Conservation (phyloP, 2,888 invertebrate species). For the Luffia ferchaultella region DNA sequence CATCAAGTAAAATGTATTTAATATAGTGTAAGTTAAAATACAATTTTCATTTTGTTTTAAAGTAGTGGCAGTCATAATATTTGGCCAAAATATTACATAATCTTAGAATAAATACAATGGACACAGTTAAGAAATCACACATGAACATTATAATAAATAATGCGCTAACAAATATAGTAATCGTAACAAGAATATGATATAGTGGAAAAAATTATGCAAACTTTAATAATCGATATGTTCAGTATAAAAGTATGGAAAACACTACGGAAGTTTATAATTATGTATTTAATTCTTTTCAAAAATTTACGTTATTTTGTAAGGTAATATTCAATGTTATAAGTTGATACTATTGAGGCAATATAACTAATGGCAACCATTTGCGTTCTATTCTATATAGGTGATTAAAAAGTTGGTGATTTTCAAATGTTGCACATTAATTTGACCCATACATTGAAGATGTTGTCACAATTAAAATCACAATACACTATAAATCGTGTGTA, state of each 20-base stretch:
- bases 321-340: neutral
- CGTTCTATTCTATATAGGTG: no score
- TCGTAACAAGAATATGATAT: neutral
- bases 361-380: no score
- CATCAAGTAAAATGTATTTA: conserved; percentile 36
- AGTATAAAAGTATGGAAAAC: neutral
- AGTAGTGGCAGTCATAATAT: neutral
- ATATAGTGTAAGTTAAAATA: conserved; percentile 12
- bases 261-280: neutral
- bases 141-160: neutral
- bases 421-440: no score
- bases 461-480: no score
- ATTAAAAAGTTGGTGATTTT: no score
- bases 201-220: neutral
- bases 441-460: no score
- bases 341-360: neutral
- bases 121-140: neutral
- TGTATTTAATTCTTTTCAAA: neutral
- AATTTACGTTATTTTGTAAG: no score
- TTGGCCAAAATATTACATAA: neutral
- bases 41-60: neutral
- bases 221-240: neutral
- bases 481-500: no score
- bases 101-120: neutral
- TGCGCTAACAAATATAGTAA: neutral